A percentile compares a stretch with the other conserved stretches of the same genome.
Evolutionary conservation across 2,113 vertebrate genomes (phyloP).

Genomic region (Balaenoptera acutorostrata): DNA sequence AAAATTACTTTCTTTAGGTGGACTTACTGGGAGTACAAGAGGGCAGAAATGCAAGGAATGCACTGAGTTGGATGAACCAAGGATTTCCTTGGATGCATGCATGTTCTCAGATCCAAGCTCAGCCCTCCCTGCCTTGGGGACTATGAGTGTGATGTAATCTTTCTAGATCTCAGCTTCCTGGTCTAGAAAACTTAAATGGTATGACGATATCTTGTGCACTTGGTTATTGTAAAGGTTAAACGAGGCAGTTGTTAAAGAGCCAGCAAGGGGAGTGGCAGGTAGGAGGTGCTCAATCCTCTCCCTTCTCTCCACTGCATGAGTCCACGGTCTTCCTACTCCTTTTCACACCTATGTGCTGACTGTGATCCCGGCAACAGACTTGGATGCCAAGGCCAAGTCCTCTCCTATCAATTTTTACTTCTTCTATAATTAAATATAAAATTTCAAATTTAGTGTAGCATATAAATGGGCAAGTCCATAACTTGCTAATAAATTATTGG

Average conservation of each 20-base stretch:
- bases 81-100: neutral
- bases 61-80: neutral
- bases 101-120: neutral
- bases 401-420: neutral
- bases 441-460: conserved; percentile 4
- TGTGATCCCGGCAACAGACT: neutral
- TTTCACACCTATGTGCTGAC: neutral
- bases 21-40: neutral
- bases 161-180: neutral
- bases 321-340: neutral
- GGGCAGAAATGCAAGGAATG: neutral
- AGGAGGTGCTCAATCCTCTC: neutral
- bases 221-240: neutral
- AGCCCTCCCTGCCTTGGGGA: neutral
- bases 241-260: neutral
- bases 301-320: neutral
- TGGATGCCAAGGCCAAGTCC: neutral
- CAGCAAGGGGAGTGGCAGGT: neutral
- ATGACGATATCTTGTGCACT: neutral
- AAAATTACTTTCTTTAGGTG: neutral
- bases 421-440: conserved; percentile 16
- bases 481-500: neutral
- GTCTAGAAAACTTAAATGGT: neutral
- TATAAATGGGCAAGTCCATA: neutral
- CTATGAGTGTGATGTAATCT: neutral